These are phyloP conservation scores for Erpetoichthys calabaricus DNA, from an alignment of 2,797 vertebrate genomes.

Conservation along the genomic window DNA sequence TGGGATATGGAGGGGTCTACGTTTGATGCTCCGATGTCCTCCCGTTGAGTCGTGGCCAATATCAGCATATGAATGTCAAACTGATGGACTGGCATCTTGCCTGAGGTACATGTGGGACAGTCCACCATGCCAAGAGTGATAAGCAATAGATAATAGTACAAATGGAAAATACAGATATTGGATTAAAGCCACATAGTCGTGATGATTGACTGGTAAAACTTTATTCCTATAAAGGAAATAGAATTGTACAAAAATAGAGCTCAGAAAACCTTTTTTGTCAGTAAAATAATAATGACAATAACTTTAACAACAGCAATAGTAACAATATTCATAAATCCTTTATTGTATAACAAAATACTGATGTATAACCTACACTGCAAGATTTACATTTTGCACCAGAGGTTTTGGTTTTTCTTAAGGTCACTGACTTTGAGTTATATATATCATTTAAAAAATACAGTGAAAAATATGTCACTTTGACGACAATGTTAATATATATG, in stretches of 20 bases:
- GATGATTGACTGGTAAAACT: conserved; percentile 26
- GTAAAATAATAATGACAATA: conserved; percentile 32
- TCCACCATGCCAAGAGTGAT: too few relatives aligned
- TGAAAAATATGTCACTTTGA: too few relatives aligned
- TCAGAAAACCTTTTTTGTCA: conserved; percentile 43
- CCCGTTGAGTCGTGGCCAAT: too few relatives aligned
- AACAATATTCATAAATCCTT: conserved; percentile 34
- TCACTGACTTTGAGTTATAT: conserved; percentile 7
- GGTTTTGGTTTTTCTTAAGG: neutral
- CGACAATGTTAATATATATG: too few relatives aligned
- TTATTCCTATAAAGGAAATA: conserved; percentile 65
- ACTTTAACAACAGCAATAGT: conserved; percentile 33
- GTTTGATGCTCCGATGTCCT: too few relatives aligned
- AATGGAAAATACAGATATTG: too few relatives aligned
- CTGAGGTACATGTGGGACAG: too few relatives aligned
- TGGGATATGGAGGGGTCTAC: too few relatives aligned
- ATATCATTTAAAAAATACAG: conserved; percentile 7
- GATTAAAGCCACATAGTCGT: too few relatives aligned
- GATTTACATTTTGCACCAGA: conserved; percentile 7
- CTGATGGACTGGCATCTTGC: too few relatives aligned
- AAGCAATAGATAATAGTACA: too few relatives aligned
- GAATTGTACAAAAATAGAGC: conserved; percentile 74
- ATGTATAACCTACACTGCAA: conserved; percentile 11
- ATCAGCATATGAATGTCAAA: too few relatives aligned
- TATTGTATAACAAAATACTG: conserved; percentile 20